Evolutionary conservation across 2,888 invertebrate species (phyloP).

Genomic region (Sussaba pulchella): DNA sequence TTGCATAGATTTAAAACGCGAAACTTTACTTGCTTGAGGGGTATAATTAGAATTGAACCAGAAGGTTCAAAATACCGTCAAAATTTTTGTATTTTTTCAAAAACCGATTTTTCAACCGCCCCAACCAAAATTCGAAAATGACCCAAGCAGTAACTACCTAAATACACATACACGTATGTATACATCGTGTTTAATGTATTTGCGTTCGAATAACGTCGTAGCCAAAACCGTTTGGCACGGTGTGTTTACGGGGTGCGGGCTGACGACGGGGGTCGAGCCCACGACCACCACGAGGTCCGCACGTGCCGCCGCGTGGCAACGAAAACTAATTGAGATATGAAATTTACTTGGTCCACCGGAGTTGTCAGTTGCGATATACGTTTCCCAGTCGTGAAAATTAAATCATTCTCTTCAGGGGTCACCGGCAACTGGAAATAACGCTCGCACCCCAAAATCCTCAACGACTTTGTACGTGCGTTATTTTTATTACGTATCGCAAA

Average conservation of each 20-base stretch:
- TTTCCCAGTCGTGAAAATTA: conserved; percentile 54
- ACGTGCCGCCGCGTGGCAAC: conserved; percentile 82
- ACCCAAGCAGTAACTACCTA: too few relatives aligned
- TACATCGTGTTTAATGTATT: conserved; percentile 75
- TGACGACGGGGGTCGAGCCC: conserved; percentile 44
- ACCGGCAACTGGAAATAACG: background rate
- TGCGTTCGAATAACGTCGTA: conserved; percentile 79
- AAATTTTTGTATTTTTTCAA: too few relatives aligned
- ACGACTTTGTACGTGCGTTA: background rate
- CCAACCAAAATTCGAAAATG: too few relatives aligned
- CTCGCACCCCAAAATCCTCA: conserved; percentile 1
- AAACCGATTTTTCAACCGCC: too few relatives aligned
- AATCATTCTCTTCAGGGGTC: conserved; percentile 58
- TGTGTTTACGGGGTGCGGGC: conserved; percentile 51
- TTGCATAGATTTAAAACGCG: too few relatives aligned
- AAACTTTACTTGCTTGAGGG: too few relatives aligned
- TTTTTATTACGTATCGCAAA: background rate
- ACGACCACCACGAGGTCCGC: conserved; percentile 72
- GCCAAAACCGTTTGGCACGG: conserved; percentile 47
- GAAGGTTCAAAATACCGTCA: too few relatives aligned
- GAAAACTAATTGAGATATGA: conserved; percentile 84
- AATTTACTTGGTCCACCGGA: conserved; percentile 80
- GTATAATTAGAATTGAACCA: too few relatives aligned
- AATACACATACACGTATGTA: too few relatives aligned
- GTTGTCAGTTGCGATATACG: conserved; percentile 77